These are phyloP conservation scores for Pseudoips prasinana DNA, from an alignment of 2,888 invertebrate species.

Conservation along the genomic window DNA sequence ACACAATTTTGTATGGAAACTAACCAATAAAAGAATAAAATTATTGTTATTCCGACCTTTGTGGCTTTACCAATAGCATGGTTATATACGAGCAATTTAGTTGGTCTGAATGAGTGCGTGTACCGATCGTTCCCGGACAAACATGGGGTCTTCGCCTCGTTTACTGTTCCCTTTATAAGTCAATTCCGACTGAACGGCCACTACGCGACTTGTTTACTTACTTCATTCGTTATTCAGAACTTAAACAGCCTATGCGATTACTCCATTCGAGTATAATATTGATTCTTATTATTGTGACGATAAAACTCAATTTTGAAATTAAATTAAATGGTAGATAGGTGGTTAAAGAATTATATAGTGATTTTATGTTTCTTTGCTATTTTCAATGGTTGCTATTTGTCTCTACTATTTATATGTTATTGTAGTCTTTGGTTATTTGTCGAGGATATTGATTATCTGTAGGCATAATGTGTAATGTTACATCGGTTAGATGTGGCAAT, in stretches of 20 bases:
- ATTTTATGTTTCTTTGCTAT: conserved; percentile 38
- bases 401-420: conserved; percentile 1
- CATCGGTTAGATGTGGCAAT: too few species aligned
- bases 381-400: conserved; percentile 24
- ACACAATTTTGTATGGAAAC: too few species aligned
- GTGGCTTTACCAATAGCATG: background rate
- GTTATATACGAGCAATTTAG: conserved; percentile 32
- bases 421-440: background rate
- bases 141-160: conserved; percentile 35
- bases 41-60: background rate
- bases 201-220: conserved; percentile 41
- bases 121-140: conserved; percentile 38
- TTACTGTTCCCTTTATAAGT: conserved; percentile 42
- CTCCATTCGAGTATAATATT: too few species aligned
- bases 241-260: too few species aligned
- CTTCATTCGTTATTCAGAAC: background rate
- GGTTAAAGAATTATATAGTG: conserved; percentile 10
- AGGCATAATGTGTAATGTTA: too few species aligned
- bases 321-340: too few species aligned
- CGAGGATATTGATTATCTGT: too few species aligned
- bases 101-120: conserved; percentile 35
- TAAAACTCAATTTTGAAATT: too few species aligned
- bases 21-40: background rate
- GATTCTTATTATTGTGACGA: too few species aligned
- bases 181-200: conserved; percentile 41